Evolutionary conservation across 2,113 vertebrate genomes (phyloP).

Genomic region (Daphoenositta chrysoptera): DNA sequence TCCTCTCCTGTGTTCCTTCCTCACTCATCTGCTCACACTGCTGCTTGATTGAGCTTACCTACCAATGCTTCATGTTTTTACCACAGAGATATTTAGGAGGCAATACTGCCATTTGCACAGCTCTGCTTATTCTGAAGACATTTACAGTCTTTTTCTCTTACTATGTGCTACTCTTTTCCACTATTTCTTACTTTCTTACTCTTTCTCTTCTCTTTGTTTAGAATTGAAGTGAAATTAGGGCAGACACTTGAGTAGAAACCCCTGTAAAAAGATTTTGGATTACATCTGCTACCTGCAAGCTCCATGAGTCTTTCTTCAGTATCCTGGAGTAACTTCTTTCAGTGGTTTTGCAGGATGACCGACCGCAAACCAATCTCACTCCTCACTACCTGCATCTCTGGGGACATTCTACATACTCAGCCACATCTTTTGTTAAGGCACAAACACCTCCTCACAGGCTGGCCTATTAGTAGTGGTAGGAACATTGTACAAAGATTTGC

Average conservation of each 20-base stretch:
- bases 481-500: not conserved
- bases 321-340: not conserved
- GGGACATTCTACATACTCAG: not conserved
- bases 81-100: not conserved
- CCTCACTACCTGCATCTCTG: not conserved
- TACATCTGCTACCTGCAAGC: not conserved
- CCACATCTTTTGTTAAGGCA: not conserved
- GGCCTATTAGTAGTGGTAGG: not conserved
- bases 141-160: not conserved
- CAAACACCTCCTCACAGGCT: not conserved
- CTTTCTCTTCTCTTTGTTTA: not conserved
- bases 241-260: not conserved
- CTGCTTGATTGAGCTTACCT: not conserved
- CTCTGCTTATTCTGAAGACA: not conserved
- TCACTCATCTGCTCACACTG: not conserved
- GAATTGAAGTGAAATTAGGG: not conserved
- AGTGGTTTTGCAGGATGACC: not conserved
- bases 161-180: not conserved
- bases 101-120: not conserved
- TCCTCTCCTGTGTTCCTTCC: not conserved
- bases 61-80: not conserved
- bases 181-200: not conserved
- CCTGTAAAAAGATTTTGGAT: not conserved
- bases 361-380: not conserved
- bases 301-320: not conserved